phyloP scores from a whole-genome alignment of 2,888 invertebrate genomes.

The Caenorhabditis sp. region DNA sequence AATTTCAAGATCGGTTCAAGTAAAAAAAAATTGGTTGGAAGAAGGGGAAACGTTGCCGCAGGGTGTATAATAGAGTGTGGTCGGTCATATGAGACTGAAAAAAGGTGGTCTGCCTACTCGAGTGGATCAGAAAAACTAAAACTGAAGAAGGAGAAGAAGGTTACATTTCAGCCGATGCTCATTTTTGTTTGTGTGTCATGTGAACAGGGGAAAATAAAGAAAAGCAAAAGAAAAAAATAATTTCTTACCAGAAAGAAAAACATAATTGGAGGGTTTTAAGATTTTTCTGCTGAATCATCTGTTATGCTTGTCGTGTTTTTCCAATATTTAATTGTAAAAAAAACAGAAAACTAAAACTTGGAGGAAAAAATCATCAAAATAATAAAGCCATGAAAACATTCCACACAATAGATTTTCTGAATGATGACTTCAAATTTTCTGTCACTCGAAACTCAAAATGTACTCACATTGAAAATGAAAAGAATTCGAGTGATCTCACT shows the following conservation, averaged over 20 bases:
- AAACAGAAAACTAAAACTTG: too few relatives aligned
- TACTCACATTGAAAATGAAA: too few relatives aligned
- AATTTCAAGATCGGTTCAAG: not conserved
- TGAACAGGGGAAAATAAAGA: not conserved
- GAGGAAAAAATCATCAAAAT: too few relatives aligned
- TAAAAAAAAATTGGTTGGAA: not conserved
- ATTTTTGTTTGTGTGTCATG: not conserved
- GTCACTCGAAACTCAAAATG: too few relatives aligned
- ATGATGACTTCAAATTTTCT: too few relatives aligned
- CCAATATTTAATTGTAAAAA: too few relatives aligned
- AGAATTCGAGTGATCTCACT: too few relatives aligned
- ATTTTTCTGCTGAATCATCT: not conserved
- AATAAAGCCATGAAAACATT: too few relatives aligned
- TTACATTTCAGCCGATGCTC: not conserved
- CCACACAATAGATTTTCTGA: too few relatives aligned
- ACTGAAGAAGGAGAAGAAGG: not conserved
- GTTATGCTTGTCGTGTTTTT: not conserved
- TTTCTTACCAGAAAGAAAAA: not conserved
- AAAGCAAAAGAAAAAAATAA: not conserved
- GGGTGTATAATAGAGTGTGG: constrained; percentile 20
- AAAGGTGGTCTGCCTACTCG: constrained; percentile 9
- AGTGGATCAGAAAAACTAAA: constrained; percentile 31
- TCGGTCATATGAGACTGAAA: constrained; percentile 40
- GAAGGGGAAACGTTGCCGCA: constrained; percentile 19
- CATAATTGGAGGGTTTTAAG: not conserved